These are phyloP conservation scores for Labeo catla DNA, from an alignment of 2,113 vertebrate species.

Conservation along the genomic window DNA sequence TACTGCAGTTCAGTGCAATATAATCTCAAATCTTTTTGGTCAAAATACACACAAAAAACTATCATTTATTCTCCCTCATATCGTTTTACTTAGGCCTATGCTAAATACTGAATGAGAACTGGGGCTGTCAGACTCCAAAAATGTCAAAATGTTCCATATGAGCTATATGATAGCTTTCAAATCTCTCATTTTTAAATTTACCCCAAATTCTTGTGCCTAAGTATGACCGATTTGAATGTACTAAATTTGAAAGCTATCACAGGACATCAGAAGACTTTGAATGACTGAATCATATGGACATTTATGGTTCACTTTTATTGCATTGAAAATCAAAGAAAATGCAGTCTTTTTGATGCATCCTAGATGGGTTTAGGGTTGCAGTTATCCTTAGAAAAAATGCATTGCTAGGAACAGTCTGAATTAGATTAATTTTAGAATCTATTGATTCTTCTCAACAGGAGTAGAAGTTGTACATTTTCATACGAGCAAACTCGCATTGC, in stretches of 20 bases:
- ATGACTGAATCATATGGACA: background rate
- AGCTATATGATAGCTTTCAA: background rate
- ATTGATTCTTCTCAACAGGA: background rate
- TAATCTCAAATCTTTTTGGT: background rate
- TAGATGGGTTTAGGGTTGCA: background rate
- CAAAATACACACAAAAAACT: background rate
- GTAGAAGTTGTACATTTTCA: background rate
- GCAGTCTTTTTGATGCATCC: background rate
- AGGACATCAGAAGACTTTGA: background rate
- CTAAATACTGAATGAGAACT: conserved; percentile 1
- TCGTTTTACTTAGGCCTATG: background rate
- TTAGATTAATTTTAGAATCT: conserved; percentile 14
- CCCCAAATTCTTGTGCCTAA: background rate
- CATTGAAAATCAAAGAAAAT: background rate
- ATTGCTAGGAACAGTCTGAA: background rate
- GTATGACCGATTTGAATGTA: background rate
- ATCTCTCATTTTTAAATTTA: background rate
- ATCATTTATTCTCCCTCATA: background rate
- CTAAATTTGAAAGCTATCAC: background rate
- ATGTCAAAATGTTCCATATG: background rate
- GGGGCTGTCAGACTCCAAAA: background rate
- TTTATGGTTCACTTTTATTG: background rate
- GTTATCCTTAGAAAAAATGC: background rate
- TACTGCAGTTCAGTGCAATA: background rate
- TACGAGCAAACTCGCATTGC: background rate